Conservation (phyloP, 2,797 vertebrate genomes). For the Enteromius radiatus region DNA sequence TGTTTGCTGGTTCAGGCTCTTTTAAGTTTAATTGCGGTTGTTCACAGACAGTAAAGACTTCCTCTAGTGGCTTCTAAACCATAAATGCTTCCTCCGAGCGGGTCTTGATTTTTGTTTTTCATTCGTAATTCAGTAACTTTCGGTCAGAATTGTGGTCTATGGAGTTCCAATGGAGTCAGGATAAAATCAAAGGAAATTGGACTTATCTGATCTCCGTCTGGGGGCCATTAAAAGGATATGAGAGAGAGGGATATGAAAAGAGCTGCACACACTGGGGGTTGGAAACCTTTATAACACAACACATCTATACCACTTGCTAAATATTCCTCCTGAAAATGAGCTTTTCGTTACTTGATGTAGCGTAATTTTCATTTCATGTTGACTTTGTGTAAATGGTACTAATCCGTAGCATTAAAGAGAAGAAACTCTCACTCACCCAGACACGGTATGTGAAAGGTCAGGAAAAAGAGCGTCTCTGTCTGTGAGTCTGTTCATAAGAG, state of each 20-base stretch:
- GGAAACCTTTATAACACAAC: not conserved
- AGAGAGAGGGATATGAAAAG: not conserved
- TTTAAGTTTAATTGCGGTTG: slow-evolving; percentile 69
- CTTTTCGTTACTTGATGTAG: not conserved
- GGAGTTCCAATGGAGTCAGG: slow-evolving; percentile 35
- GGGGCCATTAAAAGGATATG: slow-evolving; percentile 44
- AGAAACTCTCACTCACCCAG: not conserved
- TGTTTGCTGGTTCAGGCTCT: slow-evolving; percentile 51
- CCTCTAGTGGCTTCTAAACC: slow-evolving; percentile 60
- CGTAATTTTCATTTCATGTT: not conserved
- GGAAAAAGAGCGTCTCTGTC: slow-evolving; percentile 29
- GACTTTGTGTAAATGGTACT: not conserved
- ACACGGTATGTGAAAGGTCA: slow-evolving; percentile 4
- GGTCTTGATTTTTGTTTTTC: slow-evolving; percentile 12
- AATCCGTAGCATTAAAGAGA: not conserved
- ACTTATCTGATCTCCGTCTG: slow-evolving; percentile 54
- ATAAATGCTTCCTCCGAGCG: slow-evolving; percentile 57
- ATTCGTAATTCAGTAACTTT: slow-evolving; percentile 45
- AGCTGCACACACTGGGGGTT: not conserved
- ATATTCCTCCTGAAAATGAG: not conserved
- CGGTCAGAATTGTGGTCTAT: slow-evolving; percentile 44
- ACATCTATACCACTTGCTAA: not conserved
- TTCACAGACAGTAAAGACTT: slow-evolving; percentile 66
- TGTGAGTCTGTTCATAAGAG: slow-evolving; percentile 40
- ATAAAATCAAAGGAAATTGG: slow-evolving; percentile 59